phyloP scores from a whole-genome alignment of 2,113 vertebrate genomes.

The Isurus oxyrinchus region DNA sequence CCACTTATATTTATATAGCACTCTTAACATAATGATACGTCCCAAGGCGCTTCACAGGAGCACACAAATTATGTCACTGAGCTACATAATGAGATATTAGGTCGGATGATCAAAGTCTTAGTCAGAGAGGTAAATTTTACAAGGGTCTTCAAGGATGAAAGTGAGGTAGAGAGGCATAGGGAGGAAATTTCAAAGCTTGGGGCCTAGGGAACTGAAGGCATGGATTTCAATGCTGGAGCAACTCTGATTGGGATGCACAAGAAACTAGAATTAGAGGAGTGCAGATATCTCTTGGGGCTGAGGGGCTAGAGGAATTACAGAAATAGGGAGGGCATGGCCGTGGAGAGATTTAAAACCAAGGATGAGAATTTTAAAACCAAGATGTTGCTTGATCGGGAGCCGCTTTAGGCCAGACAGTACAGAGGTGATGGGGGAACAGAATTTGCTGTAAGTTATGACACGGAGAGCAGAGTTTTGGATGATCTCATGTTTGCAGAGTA shows the following conservation, averaged over 20 bases:
- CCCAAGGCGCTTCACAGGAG: neutral
- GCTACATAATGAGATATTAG: neutral
- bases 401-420: too few relatives aligned
- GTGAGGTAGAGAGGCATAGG: neutral
- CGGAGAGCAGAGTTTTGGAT: too few relatives aligned
- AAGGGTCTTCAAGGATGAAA: neutral
- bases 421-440: too few relatives aligned
- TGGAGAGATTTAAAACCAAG: too few relatives aligned
- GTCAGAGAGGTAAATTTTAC: neutral
- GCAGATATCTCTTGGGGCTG: too few relatives aligned
- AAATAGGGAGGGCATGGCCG: too few relatives aligned
- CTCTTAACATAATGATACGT: neutral
- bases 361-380: too few relatives aligned
- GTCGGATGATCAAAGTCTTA: neutral
- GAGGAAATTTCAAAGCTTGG: neutral
- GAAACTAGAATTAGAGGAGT: too few relatives aligned
- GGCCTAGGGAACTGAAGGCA: neutral
- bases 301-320: too few relatives aligned
- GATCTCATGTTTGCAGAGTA: too few relatives aligned
- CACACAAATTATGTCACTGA: neutral
- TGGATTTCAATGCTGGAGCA: neutral
- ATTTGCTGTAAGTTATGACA: too few relatives aligned
- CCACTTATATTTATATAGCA: neutral
- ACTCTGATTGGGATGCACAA: neutral
- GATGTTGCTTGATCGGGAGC: too few relatives aligned